Evolutionary conservation across 2,113 vertebrate species (phyloP).

Genomic region (Paraplagusia blochii): DNA sequence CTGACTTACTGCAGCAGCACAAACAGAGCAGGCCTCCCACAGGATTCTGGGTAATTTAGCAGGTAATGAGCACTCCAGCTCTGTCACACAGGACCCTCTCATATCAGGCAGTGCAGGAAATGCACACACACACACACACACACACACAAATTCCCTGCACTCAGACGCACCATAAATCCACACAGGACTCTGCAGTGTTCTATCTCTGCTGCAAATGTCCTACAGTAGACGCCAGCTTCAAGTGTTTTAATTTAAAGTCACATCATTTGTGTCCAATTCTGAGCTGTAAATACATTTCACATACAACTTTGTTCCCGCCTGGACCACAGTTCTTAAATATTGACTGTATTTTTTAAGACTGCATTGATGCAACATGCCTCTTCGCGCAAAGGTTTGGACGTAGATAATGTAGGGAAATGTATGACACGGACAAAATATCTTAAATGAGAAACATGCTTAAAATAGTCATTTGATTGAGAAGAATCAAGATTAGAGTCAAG

Average conservation of each 20-base stretch:
- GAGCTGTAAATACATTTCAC: no score
- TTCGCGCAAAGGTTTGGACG: no score
- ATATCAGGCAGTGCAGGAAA: slow-evolving; percentile 12
- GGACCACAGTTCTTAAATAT: no score
- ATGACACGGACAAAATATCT: no score
- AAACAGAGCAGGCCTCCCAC: slow-evolving; percentile 26
- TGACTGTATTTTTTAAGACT: no score
- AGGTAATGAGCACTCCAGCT: slow-evolving; percentile 41
- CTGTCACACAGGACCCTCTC: slow-evolving; percentile 6
- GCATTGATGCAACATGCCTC: no score
- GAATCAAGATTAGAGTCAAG: no score
- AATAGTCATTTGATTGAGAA: no score
- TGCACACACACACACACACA: not conserved
- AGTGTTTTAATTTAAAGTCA: not conserved
- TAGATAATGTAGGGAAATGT: no score
- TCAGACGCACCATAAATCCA: not conserved
- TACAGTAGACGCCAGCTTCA: slow-evolving; percentile 1
- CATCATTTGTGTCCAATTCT: no score
- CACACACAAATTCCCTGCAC: slow-evolving; percentile 4
- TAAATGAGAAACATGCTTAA: no score
- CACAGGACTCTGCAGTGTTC: slow-evolving; percentile 16
- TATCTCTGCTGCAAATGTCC: slow-evolving; percentile 13
- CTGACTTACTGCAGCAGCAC: slow-evolving; percentile 6
- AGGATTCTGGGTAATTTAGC: slow-evolving; percentile 50
- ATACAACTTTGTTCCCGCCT: no score